Evolutionary conservation across 2,113 vertebrate species (phyloP), one percentile per base, ranked within the genome.

Genomic region (Dicrurus megarhynchus): DNA sequence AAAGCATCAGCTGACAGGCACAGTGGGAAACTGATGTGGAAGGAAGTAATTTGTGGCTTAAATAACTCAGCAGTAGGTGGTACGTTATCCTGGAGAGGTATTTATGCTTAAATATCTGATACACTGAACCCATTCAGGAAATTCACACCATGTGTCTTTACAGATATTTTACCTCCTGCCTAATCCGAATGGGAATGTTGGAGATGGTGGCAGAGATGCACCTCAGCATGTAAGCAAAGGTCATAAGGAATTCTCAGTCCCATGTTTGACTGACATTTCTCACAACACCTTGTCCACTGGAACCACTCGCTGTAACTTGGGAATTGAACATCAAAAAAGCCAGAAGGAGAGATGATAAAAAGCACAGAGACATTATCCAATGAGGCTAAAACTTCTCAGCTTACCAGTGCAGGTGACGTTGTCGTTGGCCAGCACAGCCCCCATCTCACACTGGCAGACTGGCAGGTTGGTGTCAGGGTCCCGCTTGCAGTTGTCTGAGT

Each of bases 401-500:
- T 96, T 96, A 98, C 98, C 97, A 91, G 97, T 83, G 79, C 99
- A 99, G 37, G 99, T 99, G 73, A 99, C 67, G 2, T 99, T 99
- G 97, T 99, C 98, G 0, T 61, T 96, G 95, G 98, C 98, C 35
- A 99, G 98, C 84, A 98, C 95, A 87, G 98, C 97, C 11, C 98
- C 98, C 20, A 97, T 97, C 41, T 98, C 98, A 84, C 99, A 99
- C 9, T 98, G 96, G 63, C 99, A 99, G 59, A 98, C 84, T 28
- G 98, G 96, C 57, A 98, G 87, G 71, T 96, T 98, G 76, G 98
- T 97, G 9, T 98, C 98, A 69, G 98, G 97, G n/a, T 98, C 98
- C 35, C 98, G 96, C 32, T 97, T 98, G 95, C 99, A 99, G 97
- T 96, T 98, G 95, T 99, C 98, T 2, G 98, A 98, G 90, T 99